Percentiles rank a stretch among this genome's conserved stretches.
Evolutionary conservation across 1,140 invertebrate species (phyloP).

Genomic region (Psilanteris sp.): DNA sequence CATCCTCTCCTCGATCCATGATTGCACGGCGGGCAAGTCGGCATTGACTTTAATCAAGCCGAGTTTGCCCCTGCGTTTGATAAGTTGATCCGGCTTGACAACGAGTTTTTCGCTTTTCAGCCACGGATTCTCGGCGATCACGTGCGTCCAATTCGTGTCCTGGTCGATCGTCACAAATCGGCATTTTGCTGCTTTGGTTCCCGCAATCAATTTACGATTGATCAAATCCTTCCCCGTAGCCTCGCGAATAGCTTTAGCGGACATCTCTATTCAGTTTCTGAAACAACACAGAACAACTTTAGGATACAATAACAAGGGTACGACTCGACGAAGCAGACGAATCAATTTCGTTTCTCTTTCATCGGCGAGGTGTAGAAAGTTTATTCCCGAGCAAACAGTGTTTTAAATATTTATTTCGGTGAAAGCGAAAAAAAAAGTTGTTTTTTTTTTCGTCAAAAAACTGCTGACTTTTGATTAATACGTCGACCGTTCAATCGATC

Average conservation of each 20-base stretch:
- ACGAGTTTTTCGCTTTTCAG: constrained; percentile 91
- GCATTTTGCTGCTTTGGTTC: constrained; percentile 87
- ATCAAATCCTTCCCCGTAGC: constrained; percentile 96
- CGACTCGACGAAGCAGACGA: too few species aligned
- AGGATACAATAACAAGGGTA: too few species aligned
- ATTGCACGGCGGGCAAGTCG: constrained; percentile 86
- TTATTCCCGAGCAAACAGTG: too few species aligned
- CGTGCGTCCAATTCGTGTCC: constrained; percentile 88
- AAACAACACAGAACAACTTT: too few species aligned
- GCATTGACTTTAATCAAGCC: constrained; percentile 98
- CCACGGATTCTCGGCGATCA: constrained; percentile 92
- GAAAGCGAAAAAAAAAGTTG: background rate
- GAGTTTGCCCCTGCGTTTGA: constrained; percentile 98
- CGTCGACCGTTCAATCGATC: background rate
- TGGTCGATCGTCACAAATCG: constrained; percentile 90
- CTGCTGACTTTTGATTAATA: too few species aligned
- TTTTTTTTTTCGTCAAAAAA: too few species aligned
- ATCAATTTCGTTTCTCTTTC: too few species aligned
- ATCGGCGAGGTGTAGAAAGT: too few species aligned
- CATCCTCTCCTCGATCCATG: constrained; percentile 94
- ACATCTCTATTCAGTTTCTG: constrained; percentile 84
- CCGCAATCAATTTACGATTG: constrained; percentile 88
- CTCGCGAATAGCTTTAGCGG: constrained; percentile 98
- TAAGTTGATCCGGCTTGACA: constrained; percentile 99
- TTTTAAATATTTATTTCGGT: too few species aligned